Evolutionary conservation across 2,113 vertebrate species (phyloP).

Genomic region (Paradisaea rubra): DNA sequence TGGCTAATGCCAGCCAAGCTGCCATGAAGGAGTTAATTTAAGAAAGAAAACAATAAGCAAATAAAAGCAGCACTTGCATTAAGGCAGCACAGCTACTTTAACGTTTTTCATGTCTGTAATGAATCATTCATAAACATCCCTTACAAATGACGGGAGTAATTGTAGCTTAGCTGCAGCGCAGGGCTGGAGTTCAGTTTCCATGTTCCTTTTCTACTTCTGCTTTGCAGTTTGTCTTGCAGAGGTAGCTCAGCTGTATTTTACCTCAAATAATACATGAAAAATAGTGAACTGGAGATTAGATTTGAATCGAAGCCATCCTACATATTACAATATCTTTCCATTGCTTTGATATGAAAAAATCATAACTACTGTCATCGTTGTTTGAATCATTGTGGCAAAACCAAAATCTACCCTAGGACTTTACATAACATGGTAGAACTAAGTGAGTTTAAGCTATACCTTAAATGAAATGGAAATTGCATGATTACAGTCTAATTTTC

Average conservation of each 20-base stretch:
- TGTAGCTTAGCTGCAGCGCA: neutral
- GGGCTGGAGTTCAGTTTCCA: neutral
- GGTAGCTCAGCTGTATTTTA: constrained; percentile 16
- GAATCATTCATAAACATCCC: neutral
- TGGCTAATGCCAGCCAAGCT: neutral
- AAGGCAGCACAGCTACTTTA: neutral
- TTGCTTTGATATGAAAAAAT: constrained; percentile 50
- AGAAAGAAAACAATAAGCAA: neutral
- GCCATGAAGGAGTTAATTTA: neutral
- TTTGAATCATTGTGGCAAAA: constrained; percentile 68
- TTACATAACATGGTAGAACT: neutral
- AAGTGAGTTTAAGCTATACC: neutral
- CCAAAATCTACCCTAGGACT: constrained; percentile 50
- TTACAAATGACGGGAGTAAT: neutral
- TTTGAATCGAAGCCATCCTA: constrained; percentile 30
- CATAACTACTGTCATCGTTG: constrained; percentile 49
- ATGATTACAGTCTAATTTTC: constrained; percentile 23
- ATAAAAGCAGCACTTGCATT: neutral
- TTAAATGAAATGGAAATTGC: constrained; percentile 1
- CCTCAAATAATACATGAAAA: neutral
- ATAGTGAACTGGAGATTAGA: neutral
- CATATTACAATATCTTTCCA: constrained; percentile 41
- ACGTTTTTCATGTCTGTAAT: neutral
- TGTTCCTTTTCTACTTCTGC: neutral
- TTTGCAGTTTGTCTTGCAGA: neutral